A percentile compares a stretch with the other conserved stretches of the same genome.
Conservation (phyloP, 2,797 vertebrate species). For the Micrastur ruficollis region DNA sequence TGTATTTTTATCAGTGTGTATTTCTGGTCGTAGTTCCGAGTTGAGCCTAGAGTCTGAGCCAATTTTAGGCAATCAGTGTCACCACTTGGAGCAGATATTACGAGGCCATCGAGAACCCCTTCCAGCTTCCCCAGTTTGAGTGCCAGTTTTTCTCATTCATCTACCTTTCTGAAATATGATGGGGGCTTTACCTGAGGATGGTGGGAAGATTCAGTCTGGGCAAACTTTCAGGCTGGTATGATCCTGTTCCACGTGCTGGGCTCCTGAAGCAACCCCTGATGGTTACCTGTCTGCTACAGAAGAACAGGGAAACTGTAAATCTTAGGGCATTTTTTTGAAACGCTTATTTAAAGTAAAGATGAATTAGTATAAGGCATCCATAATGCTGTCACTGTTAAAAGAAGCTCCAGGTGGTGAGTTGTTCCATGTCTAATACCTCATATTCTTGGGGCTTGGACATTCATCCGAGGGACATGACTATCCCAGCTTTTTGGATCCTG, state of each 20-base stretch:
- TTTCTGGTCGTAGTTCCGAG: neutral
- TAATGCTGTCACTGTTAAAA: neutral
- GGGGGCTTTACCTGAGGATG: fast-evolving
- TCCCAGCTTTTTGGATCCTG: neutral
- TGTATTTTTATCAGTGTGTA: neutral
- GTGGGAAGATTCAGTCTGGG: neutral
- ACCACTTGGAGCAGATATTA: neutral
- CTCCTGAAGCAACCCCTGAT: neutral
- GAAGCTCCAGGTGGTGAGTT: neutral
- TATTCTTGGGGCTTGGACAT: neutral
- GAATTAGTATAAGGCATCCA: neutral
- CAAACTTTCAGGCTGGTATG: neutral
- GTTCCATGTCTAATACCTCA: neutral
- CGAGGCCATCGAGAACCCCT: neutral
- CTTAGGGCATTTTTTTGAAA: neutral
- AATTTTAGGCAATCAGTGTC: neutral
- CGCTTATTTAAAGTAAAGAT: neutral
- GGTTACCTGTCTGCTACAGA: neutral
- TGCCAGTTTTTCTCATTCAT: neutral
- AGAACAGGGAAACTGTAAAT: neutral
- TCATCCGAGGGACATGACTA: neutral
- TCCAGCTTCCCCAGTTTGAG: neutral
- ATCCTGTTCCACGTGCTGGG: neutral
- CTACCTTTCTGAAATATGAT: neutral
- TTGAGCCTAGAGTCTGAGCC: neutral